Conservation (phyloP, 2,113 vertebrate species). For the Loxodonta africana region DNA sequence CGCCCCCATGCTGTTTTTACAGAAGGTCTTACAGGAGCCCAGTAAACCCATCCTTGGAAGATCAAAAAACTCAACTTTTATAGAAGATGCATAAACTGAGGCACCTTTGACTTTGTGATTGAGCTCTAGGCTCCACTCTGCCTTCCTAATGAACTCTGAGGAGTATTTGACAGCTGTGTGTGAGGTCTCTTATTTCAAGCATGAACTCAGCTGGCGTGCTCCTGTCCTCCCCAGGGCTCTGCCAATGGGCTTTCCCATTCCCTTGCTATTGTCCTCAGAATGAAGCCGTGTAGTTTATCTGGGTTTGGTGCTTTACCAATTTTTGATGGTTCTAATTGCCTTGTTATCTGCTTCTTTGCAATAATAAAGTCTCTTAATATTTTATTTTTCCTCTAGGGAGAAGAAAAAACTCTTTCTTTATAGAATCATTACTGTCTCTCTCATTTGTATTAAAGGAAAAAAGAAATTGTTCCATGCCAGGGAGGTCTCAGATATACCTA, state of each 20-base stretch:
- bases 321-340: neutral
- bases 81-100: neutral
- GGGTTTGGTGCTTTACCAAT: neutral
- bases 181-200: neutral
- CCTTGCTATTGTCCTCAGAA: neutral
- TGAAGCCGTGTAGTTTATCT: neutral
- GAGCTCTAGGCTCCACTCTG: neutral
- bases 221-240: neutral
- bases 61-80: neutral
- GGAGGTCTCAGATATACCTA: neutral
- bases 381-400: neutral
- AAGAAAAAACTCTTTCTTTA: neutral
- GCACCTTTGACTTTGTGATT: neutral
- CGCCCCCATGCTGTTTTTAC: too few relatives aligned
- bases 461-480: neutral
- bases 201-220: too few relatives aligned
- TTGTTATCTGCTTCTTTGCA: neutral
- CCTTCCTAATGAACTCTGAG: neutral
- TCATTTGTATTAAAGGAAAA: neutral
- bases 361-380: constrained; percentile 29
- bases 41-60: neutral
- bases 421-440: neutral
- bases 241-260: neutral
- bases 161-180: neutral
- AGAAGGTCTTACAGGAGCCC: too few relatives aligned